Base-by-base conservation (phyloP, 2,888 invertebrate species). In the Aporophyla nigra region DNA sequence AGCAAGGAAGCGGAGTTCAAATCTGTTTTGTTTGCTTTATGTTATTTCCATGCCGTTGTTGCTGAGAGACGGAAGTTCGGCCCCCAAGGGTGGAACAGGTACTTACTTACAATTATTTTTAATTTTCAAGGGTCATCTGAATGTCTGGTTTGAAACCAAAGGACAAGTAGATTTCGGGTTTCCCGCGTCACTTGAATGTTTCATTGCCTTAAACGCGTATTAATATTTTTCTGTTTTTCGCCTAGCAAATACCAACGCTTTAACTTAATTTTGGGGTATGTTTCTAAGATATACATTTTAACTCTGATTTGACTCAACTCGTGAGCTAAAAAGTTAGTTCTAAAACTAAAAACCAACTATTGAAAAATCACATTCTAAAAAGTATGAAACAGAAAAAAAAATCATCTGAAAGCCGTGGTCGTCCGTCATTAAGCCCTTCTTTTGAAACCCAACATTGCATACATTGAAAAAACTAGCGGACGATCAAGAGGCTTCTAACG, bases 41-140 rank as follows among this genome's bases (percentile, higher is more conserved):
- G 99, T 92, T 99, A 99, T 93, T 99, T 99, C 95, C 99, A 99
- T 93, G 99, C 99, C 2, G 99, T 99, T 0, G 98, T 99, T 1
- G 98, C 99, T 7, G 99, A 99, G 93, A 97, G 99, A 78, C 97
- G 99, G 59, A 99, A 99, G 95, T 99, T 99, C 92, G 99, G 99
- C 0, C 98, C 99, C 0, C 99, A 99, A 93, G 99, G 99, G 19
- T 99, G 99, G 99, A 99, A 99, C 92, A 97, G 98, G 94, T 96
- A 87, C 33, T 21, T 51, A 21, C 7, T 49, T 33, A 21, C 65
- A 33, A 33, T 33, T 2, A 2, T 49, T 33, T 49, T 24, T 27
- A 21, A 16, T 65, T 75, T 53, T 27, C 10, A 9, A 6, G 5
- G 4, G 10, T 16, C 9, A 49, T 61, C 16, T 9, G 53, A 67